These are phyloP conservation scores for Phenganax subtilis DNA, from an alignment of 92 coral and sea anemone genomes.

Conservation along the genomic window DNA sequence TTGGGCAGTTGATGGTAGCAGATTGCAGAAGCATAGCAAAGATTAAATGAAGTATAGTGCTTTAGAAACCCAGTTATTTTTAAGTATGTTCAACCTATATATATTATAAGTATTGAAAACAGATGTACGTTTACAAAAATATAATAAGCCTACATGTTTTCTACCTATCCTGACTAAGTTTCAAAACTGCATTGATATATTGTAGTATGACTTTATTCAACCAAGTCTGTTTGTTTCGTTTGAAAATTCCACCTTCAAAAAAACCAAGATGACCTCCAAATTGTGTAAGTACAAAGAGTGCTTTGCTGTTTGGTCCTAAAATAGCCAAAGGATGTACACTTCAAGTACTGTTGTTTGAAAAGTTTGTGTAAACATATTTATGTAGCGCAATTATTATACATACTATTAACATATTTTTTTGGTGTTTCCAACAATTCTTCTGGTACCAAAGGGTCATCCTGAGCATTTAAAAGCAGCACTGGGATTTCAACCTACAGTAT, in stretches of 20 bases:
- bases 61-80: not conserved
- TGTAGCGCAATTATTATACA: not conserved
- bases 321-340: not conserved
- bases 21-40: too few relatives aligned
- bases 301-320: constrained; percentile 64
- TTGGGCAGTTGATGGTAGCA: too few relatives aligned
- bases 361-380: not conserved
- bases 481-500: constrained; percentile 25
- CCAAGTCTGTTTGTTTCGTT: constrained; percentile 71
- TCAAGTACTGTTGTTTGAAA: too few relatives aligned
- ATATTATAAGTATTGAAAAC: not conserved
- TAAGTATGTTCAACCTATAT: not conserved
- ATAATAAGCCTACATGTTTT: not conserved
- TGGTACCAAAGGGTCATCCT: constrained; percentile 84
- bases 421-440: constrained; percentile 70
- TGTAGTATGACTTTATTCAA: constrained; percentile 74
- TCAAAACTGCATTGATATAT: constrained; percentile 63
- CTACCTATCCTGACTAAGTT: constrained; percentile 13
- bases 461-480: constrained; percentile 27
- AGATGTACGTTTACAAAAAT: constrained; percentile 16
- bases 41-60: too few relatives aligned
- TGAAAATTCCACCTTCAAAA: constrained; percentile 65
- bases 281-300: constrained; percentile 77
- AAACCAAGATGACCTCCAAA: constrained; percentile 99
- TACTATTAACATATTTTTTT: constrained; percentile 53